Evolutionary conservation across 2,797 vertebrate genomes (phyloP).

Genomic region (Fratercula arctica): DNA sequence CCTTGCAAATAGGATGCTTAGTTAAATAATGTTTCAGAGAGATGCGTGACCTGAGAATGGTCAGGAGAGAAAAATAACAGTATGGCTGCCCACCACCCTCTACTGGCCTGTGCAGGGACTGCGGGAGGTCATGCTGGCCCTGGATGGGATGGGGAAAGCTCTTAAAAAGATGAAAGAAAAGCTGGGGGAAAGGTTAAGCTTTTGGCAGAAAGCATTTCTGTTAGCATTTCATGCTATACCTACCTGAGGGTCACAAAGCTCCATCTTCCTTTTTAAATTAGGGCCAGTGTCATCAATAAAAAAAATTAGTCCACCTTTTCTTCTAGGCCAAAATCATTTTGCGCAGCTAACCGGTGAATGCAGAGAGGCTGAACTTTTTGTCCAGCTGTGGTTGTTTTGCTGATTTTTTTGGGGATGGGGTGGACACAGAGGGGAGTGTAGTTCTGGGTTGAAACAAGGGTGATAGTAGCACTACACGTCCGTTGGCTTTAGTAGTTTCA

Average conservation of each 20-base stretch:
- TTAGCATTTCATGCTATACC: neutral
- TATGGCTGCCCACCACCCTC: constrained; percentile 39
- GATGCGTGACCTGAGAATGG: neutral
- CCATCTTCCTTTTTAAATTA: neutral
- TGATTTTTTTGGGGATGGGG: neutral
- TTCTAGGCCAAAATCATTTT: neutral
- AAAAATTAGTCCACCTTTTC: accelerated
- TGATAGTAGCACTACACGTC: neutral
- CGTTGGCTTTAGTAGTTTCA: neutral
- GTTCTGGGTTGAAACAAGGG: neutral
- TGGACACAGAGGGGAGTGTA: neutral
- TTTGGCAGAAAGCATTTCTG: neutral
- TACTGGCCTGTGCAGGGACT: constrained; percentile 31
- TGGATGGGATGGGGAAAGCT: neutral
- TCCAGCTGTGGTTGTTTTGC: neutral
- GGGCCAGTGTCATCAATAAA: accelerated
- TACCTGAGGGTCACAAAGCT: neutral
- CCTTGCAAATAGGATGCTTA: neutral
- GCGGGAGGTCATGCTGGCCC: neutral
- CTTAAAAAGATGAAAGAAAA: neutral
- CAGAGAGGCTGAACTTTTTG: neutral
- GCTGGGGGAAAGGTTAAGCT: neutral
- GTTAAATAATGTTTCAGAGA: neutral
- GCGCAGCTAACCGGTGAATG: neutral
- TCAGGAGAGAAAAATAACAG: neutral